Base-by-base conservation (phyloP, 2,797 vertebrate genomes). In the Aphelocoma californica region DNA sequence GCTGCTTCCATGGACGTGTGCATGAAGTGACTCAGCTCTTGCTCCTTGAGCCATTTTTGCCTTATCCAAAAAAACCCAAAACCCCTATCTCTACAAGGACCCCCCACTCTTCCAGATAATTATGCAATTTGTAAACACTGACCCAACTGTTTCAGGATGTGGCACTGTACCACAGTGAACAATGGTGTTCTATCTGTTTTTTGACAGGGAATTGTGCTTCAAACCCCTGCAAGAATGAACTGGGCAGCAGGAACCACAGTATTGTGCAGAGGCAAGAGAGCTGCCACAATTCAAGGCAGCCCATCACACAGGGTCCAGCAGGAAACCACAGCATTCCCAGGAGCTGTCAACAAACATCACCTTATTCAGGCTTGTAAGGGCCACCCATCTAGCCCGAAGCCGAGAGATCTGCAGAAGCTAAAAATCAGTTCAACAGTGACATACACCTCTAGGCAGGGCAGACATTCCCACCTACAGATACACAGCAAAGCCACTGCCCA, bases 101-200 rank as follows among this genome's bases (percentile, higher is more conserved):
- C 2, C 2, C 10, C 15, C 12, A 38, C 24, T 78, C 51, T 58
- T 64, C 9, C 25, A 82, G 13, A 5, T 4, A 2, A 14, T 67
- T 48, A 36, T 8, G 19, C 9, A 47, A 42, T n/a, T 25, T 28
- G 31, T 51, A 71, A 75, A 44, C 45, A 42, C 5, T 16, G 21
- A 70, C 24, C 10, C 56, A 53, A 2, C 38, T 26, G 38, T 17
- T 42, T 48, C 23, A 66, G 48, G 50, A 67, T 3, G 1, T 8
- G 26, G 16, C 54, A 71, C 10, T 3, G 0, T 0, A 4, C 24
- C 45, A 64, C 44, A 56, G 31, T 1, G 4, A 58, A 54, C 0
- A 0, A 42, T 32, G 45, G 5, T 34, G 6, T 57, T 61, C 54
- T 21, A 69, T 18, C 38, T 14, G 15, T 19, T 86, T 65, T 77